Evolutionary conservation across 2,797 vertebrate species (phyloP).

Genomic region (Aeoliscus strigatus): DNA sequence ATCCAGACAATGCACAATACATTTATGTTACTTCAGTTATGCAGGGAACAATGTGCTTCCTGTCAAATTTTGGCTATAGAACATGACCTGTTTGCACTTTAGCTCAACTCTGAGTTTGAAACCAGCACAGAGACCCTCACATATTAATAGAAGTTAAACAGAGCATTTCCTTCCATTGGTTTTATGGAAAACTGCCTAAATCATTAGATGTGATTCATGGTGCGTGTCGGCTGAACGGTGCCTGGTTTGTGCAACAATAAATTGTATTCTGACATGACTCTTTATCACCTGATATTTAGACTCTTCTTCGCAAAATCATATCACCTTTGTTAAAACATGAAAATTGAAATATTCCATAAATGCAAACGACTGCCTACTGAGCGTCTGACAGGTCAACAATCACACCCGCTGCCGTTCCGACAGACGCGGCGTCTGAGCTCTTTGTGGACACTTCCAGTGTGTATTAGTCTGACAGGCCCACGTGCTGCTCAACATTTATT

Average conservation of each 20-base stretch:
- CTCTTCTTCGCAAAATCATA: constrained; percentile 12
- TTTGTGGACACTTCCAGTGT: background rate
- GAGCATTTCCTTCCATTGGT: no score
- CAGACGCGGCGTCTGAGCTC: no score
- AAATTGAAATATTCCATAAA: background rate
- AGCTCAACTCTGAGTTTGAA: constrained; percentile 14
- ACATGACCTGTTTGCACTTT: background rate
- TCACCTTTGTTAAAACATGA: no score
- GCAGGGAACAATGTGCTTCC: no score
- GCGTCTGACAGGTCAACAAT: background rate
- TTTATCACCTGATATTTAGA: constrained; percentile 6
- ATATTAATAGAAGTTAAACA: no score
- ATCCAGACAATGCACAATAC: background rate
- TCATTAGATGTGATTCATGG: constrained; percentile 1
- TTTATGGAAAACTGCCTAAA: no score
- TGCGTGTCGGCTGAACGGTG: constrained; percentile 2
- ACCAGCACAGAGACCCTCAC: constrained; percentile 2
- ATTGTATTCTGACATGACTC: constrained; percentile 11
- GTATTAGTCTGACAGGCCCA: constrained; percentile 1
- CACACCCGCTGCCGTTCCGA: background rate
- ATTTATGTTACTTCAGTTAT: no score
- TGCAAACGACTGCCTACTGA: background rate
- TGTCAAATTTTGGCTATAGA: background rate
- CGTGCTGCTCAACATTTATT: constrained; percentile 1
- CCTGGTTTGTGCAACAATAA: constrained; percentile 1